Evolutionary conservation across 2,888 invertebrate genomes (phyloP).

Genomic region (Liopterus haemorrhoidalis): DNA sequence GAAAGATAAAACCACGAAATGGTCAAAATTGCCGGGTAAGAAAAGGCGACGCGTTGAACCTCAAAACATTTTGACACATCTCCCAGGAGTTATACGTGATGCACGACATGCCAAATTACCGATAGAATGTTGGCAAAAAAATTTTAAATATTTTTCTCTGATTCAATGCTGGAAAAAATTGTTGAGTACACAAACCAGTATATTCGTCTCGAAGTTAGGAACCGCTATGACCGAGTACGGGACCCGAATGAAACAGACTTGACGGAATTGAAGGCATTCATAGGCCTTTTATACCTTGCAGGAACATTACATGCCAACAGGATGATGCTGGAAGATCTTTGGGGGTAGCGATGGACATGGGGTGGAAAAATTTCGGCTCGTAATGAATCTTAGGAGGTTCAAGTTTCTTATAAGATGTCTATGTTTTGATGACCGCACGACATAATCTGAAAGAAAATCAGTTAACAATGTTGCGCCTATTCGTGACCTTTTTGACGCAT

Average conservation of each 20-base stretch:
- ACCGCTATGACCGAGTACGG: conserved; percentile 21
- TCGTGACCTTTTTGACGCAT: conserved; percentile 30
- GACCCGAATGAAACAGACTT: conserved; percentile 26
- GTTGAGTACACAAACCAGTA: conserved; percentile 30
- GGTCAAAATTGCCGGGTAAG: no score
- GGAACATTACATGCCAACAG: conserved; percentile 29
- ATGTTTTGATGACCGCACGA: conserved; percentile 25
- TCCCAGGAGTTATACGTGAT: conserved; percentile 4
- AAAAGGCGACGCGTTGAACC: no score
- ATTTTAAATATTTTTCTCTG: no score
- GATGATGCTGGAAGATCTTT: conserved; percentile 26
- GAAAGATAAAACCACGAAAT: no score
- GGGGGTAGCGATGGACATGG: conserved; percentile 27
- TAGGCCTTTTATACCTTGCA: conserved; percentile 31
- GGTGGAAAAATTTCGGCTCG: conserved; percentile 29
- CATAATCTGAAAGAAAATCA: conserved; percentile 12
- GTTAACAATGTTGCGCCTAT: conserved; percentile 26
- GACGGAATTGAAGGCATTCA: conserved; percentile 30
- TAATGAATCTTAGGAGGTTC: conserved; percentile 28
- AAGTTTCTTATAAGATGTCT: conserved; percentile 24
- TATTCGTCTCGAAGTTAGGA: conserved; percentile 18
- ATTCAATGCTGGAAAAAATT: conserved; percentile 28
- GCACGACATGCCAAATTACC: conserved; percentile 4
- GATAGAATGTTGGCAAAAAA: conserved; percentile 24
- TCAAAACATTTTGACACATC: no score